These are phyloP conservation scores for Stenopsyche tienmushanensis DNA, from an alignment of 1,140 invertebrate genomes.

Conservation along the genomic window DNA sequence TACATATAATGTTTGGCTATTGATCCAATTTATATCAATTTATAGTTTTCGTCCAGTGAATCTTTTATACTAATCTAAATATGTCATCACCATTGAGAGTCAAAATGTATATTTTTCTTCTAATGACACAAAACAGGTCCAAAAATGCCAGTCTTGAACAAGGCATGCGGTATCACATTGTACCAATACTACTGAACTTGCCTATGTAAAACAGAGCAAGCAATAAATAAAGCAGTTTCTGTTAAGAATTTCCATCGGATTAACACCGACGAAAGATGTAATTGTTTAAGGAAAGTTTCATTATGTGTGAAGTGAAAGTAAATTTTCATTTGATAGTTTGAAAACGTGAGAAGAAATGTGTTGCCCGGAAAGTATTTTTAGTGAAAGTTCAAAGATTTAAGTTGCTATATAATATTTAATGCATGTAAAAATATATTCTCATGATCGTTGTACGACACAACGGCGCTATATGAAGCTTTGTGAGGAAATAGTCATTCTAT, in stretches of 20 bases:
- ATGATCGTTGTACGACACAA: too few relatives aligned
- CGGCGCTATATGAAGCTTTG: too few relatives aligned
- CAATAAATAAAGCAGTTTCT: conserved; percentile 7
- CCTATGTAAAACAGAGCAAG: conserved; percentile 22
- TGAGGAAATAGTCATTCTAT: too few relatives aligned
- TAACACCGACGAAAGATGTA: not conserved
- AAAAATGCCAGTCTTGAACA: conserved; percentile 43
- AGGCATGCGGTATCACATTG: conserved; percentile 41
- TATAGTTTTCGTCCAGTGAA: conserved; percentile 24
- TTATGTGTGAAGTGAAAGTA: too few relatives aligned
- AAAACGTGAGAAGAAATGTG: too few relatives aligned
- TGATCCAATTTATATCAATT: conserved; percentile 40
- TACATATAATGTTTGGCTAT: conserved; percentile 30
- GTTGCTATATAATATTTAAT: too few relatives aligned
- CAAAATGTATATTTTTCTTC: conserved; percentile 36
- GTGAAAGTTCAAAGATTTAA: too few relatives aligned
- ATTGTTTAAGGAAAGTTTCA: too few relatives aligned
- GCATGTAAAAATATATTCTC: too few relatives aligned
- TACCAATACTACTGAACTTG: conserved; percentile 38
- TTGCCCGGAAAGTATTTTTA: too few relatives aligned
- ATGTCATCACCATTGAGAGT: conserved; percentile 23
- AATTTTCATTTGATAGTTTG: too few relatives aligned
- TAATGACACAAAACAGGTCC: conserved; percentile 40
- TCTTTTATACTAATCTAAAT: conserved; percentile 33
- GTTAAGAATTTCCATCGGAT: not conserved